These are phyloP conservation scores for Kuschelorhynchus macadamiae DNA, from an alignment of 2,888 invertebrate species.

Conservation along the genomic window DNA sequence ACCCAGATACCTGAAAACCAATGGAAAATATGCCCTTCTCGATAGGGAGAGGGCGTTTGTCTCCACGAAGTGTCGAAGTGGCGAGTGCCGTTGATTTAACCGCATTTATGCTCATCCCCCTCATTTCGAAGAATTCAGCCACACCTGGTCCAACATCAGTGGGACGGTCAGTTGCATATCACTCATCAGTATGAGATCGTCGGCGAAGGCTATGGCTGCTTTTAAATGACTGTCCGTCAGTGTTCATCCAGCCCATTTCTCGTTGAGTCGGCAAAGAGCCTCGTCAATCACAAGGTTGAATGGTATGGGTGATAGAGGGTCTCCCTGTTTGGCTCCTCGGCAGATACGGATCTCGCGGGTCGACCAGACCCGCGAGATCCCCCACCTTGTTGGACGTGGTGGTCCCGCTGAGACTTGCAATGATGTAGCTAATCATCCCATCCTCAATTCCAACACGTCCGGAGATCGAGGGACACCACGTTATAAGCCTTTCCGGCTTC, in stretches of 20 bases:
- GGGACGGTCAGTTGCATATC: slow-evolving; percentile 14
- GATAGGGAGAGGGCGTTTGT: no score
- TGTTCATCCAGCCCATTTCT: neutral
- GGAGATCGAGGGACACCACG: no score
- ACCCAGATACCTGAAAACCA: slow-evolving; percentile 50
- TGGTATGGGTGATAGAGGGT: slow-evolving; percentile 60
- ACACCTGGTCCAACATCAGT: neutral
- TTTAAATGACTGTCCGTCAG: neutral
- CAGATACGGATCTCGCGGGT: neutral
- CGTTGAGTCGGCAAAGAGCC: neutral
- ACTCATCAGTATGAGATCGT: slow-evolving; percentile 47
- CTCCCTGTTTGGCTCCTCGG: slow-evolving; percentile 47
- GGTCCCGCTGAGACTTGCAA: no score
- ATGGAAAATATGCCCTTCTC: no score
- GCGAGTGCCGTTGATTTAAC: slow-evolving; percentile 29
- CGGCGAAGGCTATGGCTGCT: slow-evolving; percentile 47
- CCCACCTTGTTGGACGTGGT: neutral
- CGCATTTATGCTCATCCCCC: slow-evolving; percentile 45
- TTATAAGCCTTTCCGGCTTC: no score
- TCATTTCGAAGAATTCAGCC: slow-evolving; percentile 31
- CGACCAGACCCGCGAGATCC: no score
- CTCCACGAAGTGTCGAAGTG: neutral
- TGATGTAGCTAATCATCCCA: no score
- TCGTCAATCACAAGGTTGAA: slow-evolving; percentile 59
- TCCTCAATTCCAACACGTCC: no score